Evolutionary conservation across 2,797 vertebrate genomes (phyloP).

Genomic region (Sebastes aleutianus): DNA sequence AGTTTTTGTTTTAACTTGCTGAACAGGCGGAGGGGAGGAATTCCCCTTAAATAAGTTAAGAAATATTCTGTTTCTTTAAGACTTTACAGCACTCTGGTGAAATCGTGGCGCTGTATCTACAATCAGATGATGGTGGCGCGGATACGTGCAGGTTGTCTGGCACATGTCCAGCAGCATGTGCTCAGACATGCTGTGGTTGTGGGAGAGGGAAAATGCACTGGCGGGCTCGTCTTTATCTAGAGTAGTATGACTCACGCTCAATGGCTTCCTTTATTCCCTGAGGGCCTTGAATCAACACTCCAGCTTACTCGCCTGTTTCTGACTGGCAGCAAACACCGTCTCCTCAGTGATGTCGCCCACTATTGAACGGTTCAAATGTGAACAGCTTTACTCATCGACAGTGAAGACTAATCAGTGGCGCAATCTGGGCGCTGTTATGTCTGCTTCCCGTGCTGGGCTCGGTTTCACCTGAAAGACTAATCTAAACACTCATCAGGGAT

Average conservation of each 20-base stretch:
- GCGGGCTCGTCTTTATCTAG: conserved; percentile 13
- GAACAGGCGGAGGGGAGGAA: neutral
- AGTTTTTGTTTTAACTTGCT: neutral
- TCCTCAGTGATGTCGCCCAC: neutral
- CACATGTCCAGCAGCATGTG: conserved; percentile 29
- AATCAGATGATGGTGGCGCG: neutral
- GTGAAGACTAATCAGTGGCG: conserved; percentile 34
- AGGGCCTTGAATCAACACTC: conserved; percentile 5
- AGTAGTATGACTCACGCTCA: conserved; percentile 56
- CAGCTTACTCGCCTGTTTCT: neutral
- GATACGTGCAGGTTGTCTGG: conserved; percentile 19
- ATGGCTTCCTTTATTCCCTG: conserved; percentile 25
- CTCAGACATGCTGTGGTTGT: conserved; percentile 37
- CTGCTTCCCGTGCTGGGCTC: conserved; percentile 1
- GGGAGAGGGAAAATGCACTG: conserved; percentile 22
- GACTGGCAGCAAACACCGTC: neutral
- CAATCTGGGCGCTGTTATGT: conserved; percentile 8
- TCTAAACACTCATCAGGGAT: neutral
- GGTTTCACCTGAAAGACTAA: conserved; percentile 39
- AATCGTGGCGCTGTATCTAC: neutral
- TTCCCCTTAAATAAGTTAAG: neutral
- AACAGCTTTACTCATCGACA: neutral
- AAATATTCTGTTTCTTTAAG: neutral
- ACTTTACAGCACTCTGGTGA: neutral
- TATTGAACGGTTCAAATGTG: neutral